A percentile compares a stretch with the other conserved stretches of the same genome.
Conservation (phyloP, 2,113 vertebrate species). For the Xenus cinereus region DNA sequence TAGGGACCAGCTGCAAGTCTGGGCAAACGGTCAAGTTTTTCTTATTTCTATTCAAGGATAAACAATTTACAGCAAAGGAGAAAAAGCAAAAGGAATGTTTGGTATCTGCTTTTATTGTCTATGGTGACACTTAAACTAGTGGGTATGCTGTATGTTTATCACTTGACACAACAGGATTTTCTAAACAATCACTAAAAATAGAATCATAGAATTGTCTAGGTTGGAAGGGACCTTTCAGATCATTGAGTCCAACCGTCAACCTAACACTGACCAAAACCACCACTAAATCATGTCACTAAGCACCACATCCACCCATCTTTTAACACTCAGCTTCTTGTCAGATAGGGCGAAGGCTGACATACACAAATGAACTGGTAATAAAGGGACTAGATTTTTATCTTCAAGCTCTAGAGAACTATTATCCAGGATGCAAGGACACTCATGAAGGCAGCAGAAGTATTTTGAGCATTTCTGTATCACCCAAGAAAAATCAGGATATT, state of each 20-base stretch:
- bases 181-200: neutral
- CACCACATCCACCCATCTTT: neutral
- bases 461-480: neutral
- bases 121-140: neutral
- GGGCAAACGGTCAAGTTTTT: conserved; percentile 38
- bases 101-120: neutral
- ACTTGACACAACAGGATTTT: neutral
- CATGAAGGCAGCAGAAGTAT: neutral
- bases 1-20: conserved; percentile 38
- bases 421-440: neutral
- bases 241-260: neutral
- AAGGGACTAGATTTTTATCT: neutral
- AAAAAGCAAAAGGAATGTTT: neutral
- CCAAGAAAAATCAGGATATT: neutral
- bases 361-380: neutral
- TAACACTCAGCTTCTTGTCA: neutral
- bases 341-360: neutral
- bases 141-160: neutral
- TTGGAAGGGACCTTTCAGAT: neutral
- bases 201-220: neutral
- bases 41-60: conserved; percentile 12
- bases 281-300: neutral
- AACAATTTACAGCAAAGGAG: neutral
- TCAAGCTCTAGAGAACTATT: neutral
- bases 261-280: neutral